Evolutionary conservation across 1,140 invertebrate genomes (phyloP).

Genomic region (Agrilus planipennis): DNA sequence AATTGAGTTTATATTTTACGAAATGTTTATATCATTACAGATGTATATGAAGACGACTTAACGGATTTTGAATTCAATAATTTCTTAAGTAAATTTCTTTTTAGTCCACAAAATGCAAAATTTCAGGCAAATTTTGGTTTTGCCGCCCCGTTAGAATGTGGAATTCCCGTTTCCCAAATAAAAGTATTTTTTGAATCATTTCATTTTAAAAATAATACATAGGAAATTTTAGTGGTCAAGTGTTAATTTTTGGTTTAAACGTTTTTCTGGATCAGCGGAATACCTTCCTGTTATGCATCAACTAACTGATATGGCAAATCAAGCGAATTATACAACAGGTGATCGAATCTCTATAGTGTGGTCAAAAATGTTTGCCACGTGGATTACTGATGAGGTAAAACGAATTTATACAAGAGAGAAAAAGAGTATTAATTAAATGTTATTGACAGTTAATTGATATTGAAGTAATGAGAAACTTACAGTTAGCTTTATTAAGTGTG

Average conservation of each 20-base stretch:
- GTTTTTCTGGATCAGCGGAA: constrained; percentile 46
- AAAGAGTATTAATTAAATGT: not conserved
- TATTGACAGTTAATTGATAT: constrained; percentile 46
- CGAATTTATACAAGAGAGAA: not conserved
- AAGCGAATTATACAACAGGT: constrained; percentile 43
- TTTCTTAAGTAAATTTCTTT: constrained; percentile 58
- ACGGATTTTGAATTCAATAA: constrained; percentile 41
- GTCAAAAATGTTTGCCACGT: constrained; percentile 57
- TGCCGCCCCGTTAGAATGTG: constrained; percentile 45
- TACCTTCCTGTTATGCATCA: constrained; percentile 65
- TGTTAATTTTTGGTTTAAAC: constrained; percentile 48
- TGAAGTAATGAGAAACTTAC: constrained; percentile 68
- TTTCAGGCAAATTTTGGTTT: constrained; percentile 59
- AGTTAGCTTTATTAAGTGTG: constrained; percentile 66
- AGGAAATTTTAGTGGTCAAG: constrained; percentile 36
- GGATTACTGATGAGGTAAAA: constrained; percentile 62
- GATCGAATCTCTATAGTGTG: constrained; percentile 51
- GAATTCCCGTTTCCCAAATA: constrained; percentile 42
- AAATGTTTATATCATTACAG: constrained; percentile 22
- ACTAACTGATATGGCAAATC: constrained; percentile 42
- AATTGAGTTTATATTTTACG: not conserved
- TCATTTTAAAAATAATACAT: constrained; percentile 1
- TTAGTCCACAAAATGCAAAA: constrained; percentile 51
- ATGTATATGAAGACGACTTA: constrained; percentile 38
- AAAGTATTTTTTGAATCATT: constrained; percentile 29